Evolutionary conservation across 2,888 invertebrate genomes (phyloP), one percentile per base, ranked within the genome.

Genomic region (Troides aeacus): DNA sequence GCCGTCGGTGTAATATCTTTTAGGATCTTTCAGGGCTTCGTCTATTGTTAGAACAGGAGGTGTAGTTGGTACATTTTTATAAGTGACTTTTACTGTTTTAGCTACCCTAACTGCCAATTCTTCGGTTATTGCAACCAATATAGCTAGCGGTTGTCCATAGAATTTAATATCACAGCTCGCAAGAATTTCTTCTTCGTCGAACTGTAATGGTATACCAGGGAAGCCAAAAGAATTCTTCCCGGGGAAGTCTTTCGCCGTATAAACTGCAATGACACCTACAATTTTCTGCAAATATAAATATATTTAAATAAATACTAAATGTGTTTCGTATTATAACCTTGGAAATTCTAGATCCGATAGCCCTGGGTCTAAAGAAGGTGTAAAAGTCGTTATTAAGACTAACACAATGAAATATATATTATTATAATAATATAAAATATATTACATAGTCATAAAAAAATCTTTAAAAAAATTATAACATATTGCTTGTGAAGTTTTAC

Each of bases 121-220:
- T 72, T 94, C 92, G 1, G 87, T 90, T n/a, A 82, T 87, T 3
- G 96, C 96, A 0, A 95, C 94, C 0, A 96, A 86, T 21, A 96
- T 89, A 0, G 96, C 96, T 12, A 96, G 83, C 0, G 96, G 94
- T 81, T 96, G 96, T 0, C 95, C 95, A 72, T 94, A 94, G 79
- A 93, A 95, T 68, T 89, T 82, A 0, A 96, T 93, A 23, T 88
- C 81, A 2, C 87, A 89, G 56, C 90, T 91, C 24, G 93, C 94
- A 39, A 94, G 86, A 61, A 94, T 87, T 75, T 93, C 90, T 79
- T 94, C 94, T 3, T 88, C 81, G 21, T 86, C 83, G 0, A 85
- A 85, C 75, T 87, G 81, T 0, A 88, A 76, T 73, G 84, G 87
- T 12, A 85, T 77, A 0, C 86, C 85, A 0, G 82, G 84, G 7